phyloP scores from a whole-genome alignment of 2,113 vertebrate species.

The Catagonus wagneri region DNA sequence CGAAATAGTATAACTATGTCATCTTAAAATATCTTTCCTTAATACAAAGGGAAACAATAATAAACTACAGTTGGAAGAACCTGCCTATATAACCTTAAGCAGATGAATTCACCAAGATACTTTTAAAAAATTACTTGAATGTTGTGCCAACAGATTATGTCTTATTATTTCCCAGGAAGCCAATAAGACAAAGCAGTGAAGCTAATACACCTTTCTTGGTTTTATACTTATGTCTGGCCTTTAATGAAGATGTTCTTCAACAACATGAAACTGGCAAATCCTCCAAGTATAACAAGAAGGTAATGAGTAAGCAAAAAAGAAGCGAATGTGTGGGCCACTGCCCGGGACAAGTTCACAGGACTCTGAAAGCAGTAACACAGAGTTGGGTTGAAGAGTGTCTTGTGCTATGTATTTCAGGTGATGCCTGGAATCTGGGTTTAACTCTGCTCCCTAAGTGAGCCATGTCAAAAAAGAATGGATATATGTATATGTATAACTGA shows the following conservation, averaged over 20 bases:
- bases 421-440: background rate
- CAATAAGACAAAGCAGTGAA: background rate
- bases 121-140: background rate
- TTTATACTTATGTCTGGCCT: background rate
- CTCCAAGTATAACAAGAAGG: background rate
- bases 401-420: background rate
- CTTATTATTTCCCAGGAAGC: background rate
- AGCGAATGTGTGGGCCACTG: fast-evolving
- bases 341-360: background rate
- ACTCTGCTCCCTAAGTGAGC: background rate
- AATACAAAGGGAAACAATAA: background rate
- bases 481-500: too few species aligned
- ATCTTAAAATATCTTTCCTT: background rate
- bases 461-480: background rate
- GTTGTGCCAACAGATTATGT: background rate
- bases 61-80: background rate
- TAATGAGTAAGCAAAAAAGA: background rate
- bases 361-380: background rate
- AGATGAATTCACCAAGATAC: background rate
- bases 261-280: background rate
- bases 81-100: background rate
- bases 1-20: background rate
- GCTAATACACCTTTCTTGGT: background rate
- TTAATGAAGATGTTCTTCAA: background rate
- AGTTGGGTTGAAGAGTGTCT: background rate